Evolutionary conservation across 35 echinoderm and acorn worm genomes (phyloP), one percentile per base, ranked within the genome.

Genomic region (Lytechinus pictus): DNA sequence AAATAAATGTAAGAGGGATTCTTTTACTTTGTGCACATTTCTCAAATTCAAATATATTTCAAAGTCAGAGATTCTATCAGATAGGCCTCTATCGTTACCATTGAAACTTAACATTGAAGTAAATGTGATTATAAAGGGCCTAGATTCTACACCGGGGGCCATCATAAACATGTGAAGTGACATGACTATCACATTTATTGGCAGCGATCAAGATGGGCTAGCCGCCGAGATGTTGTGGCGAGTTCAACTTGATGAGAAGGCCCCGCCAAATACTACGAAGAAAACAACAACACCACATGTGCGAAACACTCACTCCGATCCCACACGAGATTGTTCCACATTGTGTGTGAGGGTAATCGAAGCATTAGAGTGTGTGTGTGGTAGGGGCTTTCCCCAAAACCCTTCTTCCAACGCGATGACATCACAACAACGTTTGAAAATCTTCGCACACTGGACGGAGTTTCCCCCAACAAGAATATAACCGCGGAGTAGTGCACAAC

Each of bases 401-500:
- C 88, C 88, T 90, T 90, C 88, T 90, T 90, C 29, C 52, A 52
- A 24, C 28, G 52, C 88, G 52, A 33, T 90, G 88, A 90, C 88
- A 90, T 90, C 88, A 90, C 52, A 90, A 90, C 88, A 33, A 33
- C 29, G 28, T 90, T 90, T 90, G 88, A 52, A 44, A 90, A 90
- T 90, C 88, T 90, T 90, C 88, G 52, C 88, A 33, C 88, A 90
- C 88, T 90, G 88, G 88, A 90, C 88, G 28, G 88, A 90, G 88
- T 33, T 90, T 90, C 88, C 52, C 28, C 28, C 28, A 52, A 90
- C 88, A 14, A 52, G 66, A 79, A 16, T 71, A 71, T 79, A 79
- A 79, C 16, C 66, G 66, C 66, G 66, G 66, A 79, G 55, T 57
- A 57, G 66, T 79, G 66, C 66, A n/a, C 4, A 79, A 79, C 66